Evolutionary conservation across 2,113 vertebrate genomes (phyloP).

Genomic region (Periophthalmodon schlosseri): DNA sequence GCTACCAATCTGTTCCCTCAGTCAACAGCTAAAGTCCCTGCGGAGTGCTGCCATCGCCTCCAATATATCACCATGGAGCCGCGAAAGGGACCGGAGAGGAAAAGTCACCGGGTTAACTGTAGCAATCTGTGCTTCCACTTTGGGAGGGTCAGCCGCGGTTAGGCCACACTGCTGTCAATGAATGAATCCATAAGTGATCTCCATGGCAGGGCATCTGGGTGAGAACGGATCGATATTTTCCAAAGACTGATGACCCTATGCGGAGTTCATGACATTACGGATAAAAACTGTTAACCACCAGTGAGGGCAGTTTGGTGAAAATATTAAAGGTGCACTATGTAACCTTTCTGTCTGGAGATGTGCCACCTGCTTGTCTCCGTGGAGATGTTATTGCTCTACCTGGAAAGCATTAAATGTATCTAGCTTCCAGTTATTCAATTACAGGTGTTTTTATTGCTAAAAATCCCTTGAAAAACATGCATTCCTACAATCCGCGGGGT

Average conservation of each 20-base stretch:
- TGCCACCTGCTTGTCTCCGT: no score
- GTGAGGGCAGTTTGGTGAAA: background rate
- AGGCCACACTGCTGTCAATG: slow-evolving; percentile 26
- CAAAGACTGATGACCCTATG: slow-evolving; percentile 2
- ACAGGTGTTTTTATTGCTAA: no score
- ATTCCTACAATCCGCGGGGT: no score
- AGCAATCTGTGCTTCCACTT: slow-evolving; percentile 42
- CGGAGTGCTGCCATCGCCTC: slow-evolving; percentile 34
- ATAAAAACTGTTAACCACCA: slow-evolving; percentile 14
- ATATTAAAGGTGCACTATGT: background rate
- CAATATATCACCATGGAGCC: slow-evolving; percentile 46
- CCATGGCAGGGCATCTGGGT: slow-evolving; percentile 20
- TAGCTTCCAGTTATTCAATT: no score
- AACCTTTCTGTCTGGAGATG: no score
- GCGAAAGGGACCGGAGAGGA: slow-evolving; percentile 27
- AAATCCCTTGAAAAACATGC: no score
- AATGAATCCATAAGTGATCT: slow-evolving; percentile 46
- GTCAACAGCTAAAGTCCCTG: slow-evolving; percentile 60
- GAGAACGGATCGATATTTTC: slow-evolving; percentile 31
- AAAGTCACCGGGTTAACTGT: slow-evolving; percentile 59
- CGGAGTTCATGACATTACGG: background rate
- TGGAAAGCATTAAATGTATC: no score
- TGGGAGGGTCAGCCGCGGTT: slow-evolving; percentile 20
- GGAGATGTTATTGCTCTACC: no score
- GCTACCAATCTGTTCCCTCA: slow-evolving; percentile 63